phyloP scores from a whole-genome alignment of 2,888 invertebrate species.

The Chalcosyrphus nemorum region DNA sequence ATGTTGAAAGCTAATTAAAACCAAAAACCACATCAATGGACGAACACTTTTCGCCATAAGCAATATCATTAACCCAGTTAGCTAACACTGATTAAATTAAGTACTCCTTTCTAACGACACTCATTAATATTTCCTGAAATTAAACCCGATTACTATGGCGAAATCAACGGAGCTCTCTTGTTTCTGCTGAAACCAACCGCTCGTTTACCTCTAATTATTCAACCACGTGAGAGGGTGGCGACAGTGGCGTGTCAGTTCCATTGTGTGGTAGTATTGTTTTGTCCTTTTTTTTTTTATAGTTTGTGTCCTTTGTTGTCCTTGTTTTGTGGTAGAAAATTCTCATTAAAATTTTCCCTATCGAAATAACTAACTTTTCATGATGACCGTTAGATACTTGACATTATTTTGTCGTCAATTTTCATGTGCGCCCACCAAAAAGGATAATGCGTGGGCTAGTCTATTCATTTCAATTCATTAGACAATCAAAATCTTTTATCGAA shows the following conservation, averaged over 20 bases:
- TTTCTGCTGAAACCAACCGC: conserved; percentile 13
- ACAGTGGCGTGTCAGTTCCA: no score
- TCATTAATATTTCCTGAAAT: conserved; percentile 38
- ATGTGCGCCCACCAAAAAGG: background rate
- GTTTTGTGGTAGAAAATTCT: background rate
- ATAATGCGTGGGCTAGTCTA: background rate
- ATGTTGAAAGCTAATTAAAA: conserved; percentile 19
- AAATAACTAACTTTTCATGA: background rate
- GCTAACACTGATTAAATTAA: conserved; percentile 14
- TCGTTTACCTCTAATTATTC: conserved; percentile 20
- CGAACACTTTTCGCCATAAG: conserved; percentile 21
- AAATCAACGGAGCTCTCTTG: background rate
- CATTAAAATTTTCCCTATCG: background rate
- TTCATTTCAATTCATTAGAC: background rate
- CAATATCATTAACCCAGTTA: conserved; percentile 19
- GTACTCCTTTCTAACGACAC: background rate
- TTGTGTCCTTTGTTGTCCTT: background rate
- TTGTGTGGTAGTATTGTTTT: no score
- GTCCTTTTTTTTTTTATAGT: background rate
- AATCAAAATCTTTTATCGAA: background rate
- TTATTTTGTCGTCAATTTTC: background rate
- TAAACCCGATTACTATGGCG: conserved; percentile 11
- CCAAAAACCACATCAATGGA: conserved; percentile 20
- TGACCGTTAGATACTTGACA: background rate
- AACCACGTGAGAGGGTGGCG: background rate